Evolutionary conservation across 1,140 invertebrate species (phyloP), one percentile per base, ranked within the genome.

Genomic region (Phthorimaea operculella): DNA sequence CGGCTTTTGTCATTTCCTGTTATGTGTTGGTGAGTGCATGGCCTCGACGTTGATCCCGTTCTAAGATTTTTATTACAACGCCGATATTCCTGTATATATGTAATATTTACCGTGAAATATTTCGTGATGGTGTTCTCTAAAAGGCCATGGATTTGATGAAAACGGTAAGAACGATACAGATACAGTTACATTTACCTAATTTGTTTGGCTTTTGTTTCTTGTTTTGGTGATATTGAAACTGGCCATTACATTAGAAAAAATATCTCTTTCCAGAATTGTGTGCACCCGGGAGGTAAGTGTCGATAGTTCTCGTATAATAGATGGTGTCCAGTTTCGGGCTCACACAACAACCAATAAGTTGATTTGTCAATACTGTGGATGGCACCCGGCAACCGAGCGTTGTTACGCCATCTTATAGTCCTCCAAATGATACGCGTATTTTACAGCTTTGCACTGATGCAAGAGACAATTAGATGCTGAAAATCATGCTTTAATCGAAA

Each of bases 231-330:
- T 83, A 76, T 84, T 79, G 78, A 85, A 84, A 86, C 82, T 86
- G 74, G 84, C 80, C 84, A 86, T 85, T 86, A 83, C 78, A 84
- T 86, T 83, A 85, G 81, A 83, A 80, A 83, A 85, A 85, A 86
- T 85, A 78, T 85, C 82, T 86, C 77, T 86, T 86, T 86, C 76
- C 84, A 86, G 84, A 86, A 76, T 68, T 84, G 76, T 85, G 73
- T 83, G 76, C 77, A 77, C 81, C 81, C 82, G 80, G 68, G 80
- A 85, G 84, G 84, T 85, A 85, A 86, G 84, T 84, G 62, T 62
- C 76, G 65, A 68, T 78, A 77, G 74, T 77, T 76, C 72, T 76
- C 69, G 70, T 68, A 74, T 64, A 64, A 64, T 79, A 76, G 55
- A 75, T 54, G 64, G 63, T 70, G 63, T 69, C 68, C 68, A 66